Base-by-base conservation (phyloP, 1,140 invertebrate species). In the Panagrolaimus sp. region DNA sequence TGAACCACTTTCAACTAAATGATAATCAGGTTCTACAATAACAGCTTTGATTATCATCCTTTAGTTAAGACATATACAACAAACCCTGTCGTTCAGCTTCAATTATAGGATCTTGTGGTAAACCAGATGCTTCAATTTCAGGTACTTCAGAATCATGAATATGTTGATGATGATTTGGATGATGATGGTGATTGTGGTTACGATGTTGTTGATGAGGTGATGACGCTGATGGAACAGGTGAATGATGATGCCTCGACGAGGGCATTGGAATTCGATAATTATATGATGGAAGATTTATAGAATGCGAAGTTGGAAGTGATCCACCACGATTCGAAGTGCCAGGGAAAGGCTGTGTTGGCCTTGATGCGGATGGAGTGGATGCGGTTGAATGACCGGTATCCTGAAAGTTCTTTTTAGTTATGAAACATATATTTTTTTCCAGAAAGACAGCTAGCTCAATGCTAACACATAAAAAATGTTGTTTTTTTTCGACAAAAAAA, bases 21-120 rank as follows among this genome's bases (percentile, higher is more conserved):
- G 51, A 27, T 57, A 57, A 57, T 57, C 51, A 20, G 51, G 51
- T 57, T 57, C 51, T 5, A n/a, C n/a, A n/a, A n/a, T n/a, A n/a
- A n/a, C n/a, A n/a, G n/a, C n/a, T n/a, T n/a, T n/a, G n/a, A n/a
- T n/a, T n/a, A n/a, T n/a, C n/a, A n/a, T n/a, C n/a, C n/a, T n/a
- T n/a, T n/a, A n/a, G n/a, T n/a, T n/a, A n/a, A n/a, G n/a, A n/a
- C n/a, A n/a, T n/a, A n/a, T n/a, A n/a, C n/a, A n/a, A n/a, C n/a
- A n/a, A n/a, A n/a, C n/a, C n/a, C n/a, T 20, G 20, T 13, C 51
- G 14, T 25, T 57, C 51, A 5, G 51, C 51, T 2, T 20, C 51
- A 27, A 57, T 27, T 16, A 25, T 27, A 13, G 51, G 51, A 57
- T 57, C 51, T 27, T 57, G 20, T 27, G 20, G 20, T 0, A 57